Evolutionary conservation across 1,140 invertebrate genomes (phyloP), one percentile per base, ranked within the genome.

Genomic region (Popillia japonica): DNA sequence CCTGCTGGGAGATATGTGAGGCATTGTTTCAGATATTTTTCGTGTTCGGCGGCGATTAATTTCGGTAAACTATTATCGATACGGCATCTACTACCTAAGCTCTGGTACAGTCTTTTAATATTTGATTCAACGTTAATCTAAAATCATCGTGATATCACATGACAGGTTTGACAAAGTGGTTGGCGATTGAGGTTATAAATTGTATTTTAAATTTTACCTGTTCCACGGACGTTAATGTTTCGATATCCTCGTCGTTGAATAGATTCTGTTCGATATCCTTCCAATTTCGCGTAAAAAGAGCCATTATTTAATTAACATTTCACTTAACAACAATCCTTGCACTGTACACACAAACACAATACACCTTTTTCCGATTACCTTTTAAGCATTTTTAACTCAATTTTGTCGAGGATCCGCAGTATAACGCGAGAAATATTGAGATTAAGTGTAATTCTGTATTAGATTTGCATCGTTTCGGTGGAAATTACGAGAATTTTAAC

Each of bases 11-110:
- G 87, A 84, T 90, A 86, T 76, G 86, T 88, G 34, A 98, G 85
- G 81, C 92, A 93, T 82, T 90, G 90, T 83, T 92, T 92, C 75
- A 97, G 88, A 85, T 93, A 93, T 77, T 88, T 84, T 76, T 90
- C 88, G 83, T 96, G 95, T 80, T 89, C 87, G 64, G 91, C 87
- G 85, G 90, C 90, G 40, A 90, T 85, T 9, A 97, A 87, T 79
- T 91, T 84, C 8, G 93, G 93, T 72, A 91, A 81, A 77, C 86
- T 87, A 40, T 88, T 88, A 78, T 93, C 89, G 23, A 90, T 83
- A 17, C 89, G 85, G 48, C 88, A 84, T 77, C 86, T 85, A 77
- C 88, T 89, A 79, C 90, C 88, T 84, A 91, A 92, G 23, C 89
- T 84, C 84, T 90, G 90, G 81, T 90, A 95, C 64, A 92, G 88